These are phyloP conservation scores for Lates japonicus DNA, from an alignment of 2,797 vertebrate genomes.

Conservation along the genomic window DNA sequence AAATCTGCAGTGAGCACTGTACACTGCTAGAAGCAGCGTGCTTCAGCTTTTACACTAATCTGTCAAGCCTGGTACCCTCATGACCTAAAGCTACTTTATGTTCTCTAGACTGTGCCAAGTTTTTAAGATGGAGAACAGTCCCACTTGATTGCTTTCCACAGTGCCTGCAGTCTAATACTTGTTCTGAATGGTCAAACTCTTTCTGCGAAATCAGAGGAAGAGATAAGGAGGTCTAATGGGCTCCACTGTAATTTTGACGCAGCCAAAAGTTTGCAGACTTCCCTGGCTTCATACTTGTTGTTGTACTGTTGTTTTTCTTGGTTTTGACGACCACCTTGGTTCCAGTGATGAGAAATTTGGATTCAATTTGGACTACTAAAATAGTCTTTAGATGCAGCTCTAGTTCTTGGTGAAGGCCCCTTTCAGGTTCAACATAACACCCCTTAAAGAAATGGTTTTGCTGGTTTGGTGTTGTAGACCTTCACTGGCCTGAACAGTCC, in stretches of 20 bases:
- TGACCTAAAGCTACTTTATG: slow-evolving; percentile 42
- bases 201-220: slow-evolving; percentile 23
- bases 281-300: not conserved
- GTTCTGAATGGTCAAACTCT: slow-evolving; percentile 27
- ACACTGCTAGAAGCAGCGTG: slow-evolving; percentile 8
- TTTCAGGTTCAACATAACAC: not conserved
- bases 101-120: slow-evolving; percentile 23
- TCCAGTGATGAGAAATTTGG: not conserved
- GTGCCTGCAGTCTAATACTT: slow-evolving; percentile 4
- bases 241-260: slow-evolving; percentile 3
- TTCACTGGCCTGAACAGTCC: too few relatives aligned
- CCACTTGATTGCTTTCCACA: slow-evolving; percentile 26
- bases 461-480: not conserved
- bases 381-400: too few relatives aligned
- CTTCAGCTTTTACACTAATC: slow-evolving; percentile 32
- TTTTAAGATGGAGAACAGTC: slow-evolving; percentile 33
- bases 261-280: not conserved
- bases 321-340: not conserved
- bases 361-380: too few relatives aligned
- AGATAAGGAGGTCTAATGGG: slow-evolving; percentile 16
- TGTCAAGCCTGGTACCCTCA: slow-evolving; percentile 27
- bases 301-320: too few relatives aligned
- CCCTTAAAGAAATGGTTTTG: not conserved
- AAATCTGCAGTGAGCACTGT: slow-evolving; percentile 12
- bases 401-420: too few relatives aligned